phyloP scores from a whole-genome alignment of 2,113 vertebrate species.

The Oncorhynchus kisutch region DNA sequence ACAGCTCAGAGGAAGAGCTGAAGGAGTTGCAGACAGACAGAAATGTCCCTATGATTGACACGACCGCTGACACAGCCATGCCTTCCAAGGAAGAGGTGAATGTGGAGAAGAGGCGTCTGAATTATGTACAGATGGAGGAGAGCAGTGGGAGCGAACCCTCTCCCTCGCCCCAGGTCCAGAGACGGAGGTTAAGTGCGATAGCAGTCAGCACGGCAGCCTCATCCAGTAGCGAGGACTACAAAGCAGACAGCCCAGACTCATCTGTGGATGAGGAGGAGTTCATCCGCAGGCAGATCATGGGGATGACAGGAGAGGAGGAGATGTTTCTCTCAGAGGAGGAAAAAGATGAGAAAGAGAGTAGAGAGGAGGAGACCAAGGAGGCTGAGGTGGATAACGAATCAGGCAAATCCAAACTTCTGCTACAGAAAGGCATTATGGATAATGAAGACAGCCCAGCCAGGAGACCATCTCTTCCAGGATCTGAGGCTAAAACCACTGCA shows the following conservation, averaged over 20 bases:
- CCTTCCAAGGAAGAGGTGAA: conserved; percentile 52
- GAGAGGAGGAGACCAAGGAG: conserved; percentile 70
- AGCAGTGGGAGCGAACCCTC: conserved; percentile 85
- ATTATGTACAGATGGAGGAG: conserved; percentile 77
- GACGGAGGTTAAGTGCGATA: conserved; percentile 74
- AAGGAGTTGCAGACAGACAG: conserved; percentile 62
- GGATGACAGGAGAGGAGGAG: conserved; percentile 86
- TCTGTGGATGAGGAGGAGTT: conserved; percentile 93
- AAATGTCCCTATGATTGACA: conserved; percentile 51
- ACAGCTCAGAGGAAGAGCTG: conserved; percentile 72
- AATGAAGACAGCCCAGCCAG: conserved; percentile 77
- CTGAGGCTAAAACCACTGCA: conserved; percentile 72
- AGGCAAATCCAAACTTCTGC: conserved; percentile 70
- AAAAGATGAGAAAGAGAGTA: conserved; percentile 67
- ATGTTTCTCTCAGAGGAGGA: conserved; percentile 86
- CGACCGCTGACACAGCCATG: conserved; percentile 52
- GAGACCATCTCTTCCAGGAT: conserved; percentile 73
- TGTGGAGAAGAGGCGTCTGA: conserved; percentile 73
- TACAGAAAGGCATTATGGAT: conserved; percentile 70
- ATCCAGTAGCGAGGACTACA: conserved; percentile 90
- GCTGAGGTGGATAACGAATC: conserved; percentile 63
- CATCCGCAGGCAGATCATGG: conserved; percentile 88
- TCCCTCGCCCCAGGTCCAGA: conserved; percentile 79
- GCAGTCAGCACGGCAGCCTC: conserved; percentile 60
- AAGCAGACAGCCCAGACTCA: conserved; percentile 70